Evolutionary conservation across 2,888 invertebrate species (phyloP), one percentile per base, ranked within the genome.

Genomic region (Nowickia ferox): DNA sequence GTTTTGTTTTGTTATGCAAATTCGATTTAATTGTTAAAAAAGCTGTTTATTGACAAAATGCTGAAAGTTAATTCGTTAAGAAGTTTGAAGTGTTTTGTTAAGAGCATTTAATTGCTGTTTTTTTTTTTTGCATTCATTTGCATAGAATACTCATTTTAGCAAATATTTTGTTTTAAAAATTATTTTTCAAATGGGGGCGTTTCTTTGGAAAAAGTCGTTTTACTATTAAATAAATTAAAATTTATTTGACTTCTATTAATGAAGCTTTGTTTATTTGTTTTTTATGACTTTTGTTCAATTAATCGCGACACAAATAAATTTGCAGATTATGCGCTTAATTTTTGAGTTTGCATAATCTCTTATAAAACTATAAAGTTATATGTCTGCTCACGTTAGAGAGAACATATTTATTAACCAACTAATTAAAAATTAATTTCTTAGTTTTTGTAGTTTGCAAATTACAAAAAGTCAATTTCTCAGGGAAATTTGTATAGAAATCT

Each of bases 1-100:
- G 40, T 72, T 48, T 72, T 75, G 15, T 68, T 71, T 82, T 84
- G 22, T 84, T 84, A 78, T 84, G 77, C 53, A 61, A 84, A 84
- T 77, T 66, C 15, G 1, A 19, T 61, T 66, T 72, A 84, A 84
- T 84, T 84, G 65, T 65, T 77, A 22, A 65, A 59, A 63, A 48
- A 42, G 30, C 6, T 5, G 30, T 77, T 72, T 65, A 61, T 66
- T 53, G 61, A 69, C 78, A 84, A 78, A 84, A 78, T 77, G 72
- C 61, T 75, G 17, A 55, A 69, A 9, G 48, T 69, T 84, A 57
- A 71, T 84, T 80, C 71, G 79, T 75, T 68, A 72, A 65, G 72
- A 53, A 83, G 77, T 72, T 72, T 72, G 38, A 48, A 68, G n/a
- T 63, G 42, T 69, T 71, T 69, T 59, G 65, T 65, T 46, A 46